A percentile compares a stretch with the other conserved stretches of the same genome.
These are phyloP conservation scores for Gila robusta DNA, from an alignment of 2,797 vertebrate species.

Conservation along the genomic window DNA sequence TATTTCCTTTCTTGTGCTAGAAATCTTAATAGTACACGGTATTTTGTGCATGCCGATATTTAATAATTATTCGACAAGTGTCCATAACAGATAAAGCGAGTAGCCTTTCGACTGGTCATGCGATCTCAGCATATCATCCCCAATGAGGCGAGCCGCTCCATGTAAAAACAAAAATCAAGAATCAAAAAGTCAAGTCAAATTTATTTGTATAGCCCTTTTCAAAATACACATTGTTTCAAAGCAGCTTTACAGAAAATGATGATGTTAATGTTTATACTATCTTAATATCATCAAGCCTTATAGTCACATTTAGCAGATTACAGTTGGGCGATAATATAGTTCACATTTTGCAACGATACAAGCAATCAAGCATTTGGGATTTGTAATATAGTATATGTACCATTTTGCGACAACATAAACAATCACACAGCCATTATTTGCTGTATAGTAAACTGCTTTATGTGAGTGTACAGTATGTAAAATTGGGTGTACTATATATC, in stretches of 20 bases:
- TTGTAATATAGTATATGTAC: background rate
- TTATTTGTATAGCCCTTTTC: no score
- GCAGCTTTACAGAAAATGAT: background rate
- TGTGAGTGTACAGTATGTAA: background rate
- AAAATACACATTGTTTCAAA: background rate
- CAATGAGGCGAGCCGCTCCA: background rate
- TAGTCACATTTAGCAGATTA: background rate
- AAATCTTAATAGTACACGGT: background rate
- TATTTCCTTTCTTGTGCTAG: background rate
- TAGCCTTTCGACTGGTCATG: background rate
- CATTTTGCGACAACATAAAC: background rate
- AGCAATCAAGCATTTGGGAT: background rate
- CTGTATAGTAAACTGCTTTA: background rate
- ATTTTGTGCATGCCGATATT: background rate
- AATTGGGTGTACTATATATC: background rate
- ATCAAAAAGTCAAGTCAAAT: background rate
- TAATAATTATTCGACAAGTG: background rate
- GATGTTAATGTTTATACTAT: background rate
- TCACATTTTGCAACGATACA: background rate
- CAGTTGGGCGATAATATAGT: background rate
- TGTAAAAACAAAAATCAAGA: background rate
- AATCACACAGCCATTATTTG: background rate
- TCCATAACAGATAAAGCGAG: background rate
- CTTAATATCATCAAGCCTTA: background rate
- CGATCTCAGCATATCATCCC: background rate